Base-by-base conservation (phyloP, 2,797 vertebrate genomes). In the Sitta carolinensis region DNA sequence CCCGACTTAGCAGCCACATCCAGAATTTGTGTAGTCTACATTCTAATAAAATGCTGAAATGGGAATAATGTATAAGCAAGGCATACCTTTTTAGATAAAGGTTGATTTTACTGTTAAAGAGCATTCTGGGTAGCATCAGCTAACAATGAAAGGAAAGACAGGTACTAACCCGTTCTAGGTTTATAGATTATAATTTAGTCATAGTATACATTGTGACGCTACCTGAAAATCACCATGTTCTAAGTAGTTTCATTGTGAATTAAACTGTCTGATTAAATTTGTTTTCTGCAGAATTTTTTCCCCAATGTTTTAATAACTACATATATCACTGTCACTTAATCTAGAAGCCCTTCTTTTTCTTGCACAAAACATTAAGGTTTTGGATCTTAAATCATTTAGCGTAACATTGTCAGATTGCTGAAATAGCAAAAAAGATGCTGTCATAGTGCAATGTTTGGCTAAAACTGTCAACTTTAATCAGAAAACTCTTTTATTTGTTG, bases 391-490 rank as follows among this genome's bases (percentile, higher is more conserved):
- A 93, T 95, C 12, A 74, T 89, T 91, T 92, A 87, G 16, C 38
- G 4, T 72, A 95, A 16, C 61, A 67, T 81, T 94, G 64, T 92
- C 61, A 80, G 68, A 74, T 63, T 92, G 93, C 91, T 96, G 94
- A 96, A 93, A 58, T 47, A 69, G 87, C 76, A 84, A 89, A 95
- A 80, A 57, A 91, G 25, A 16, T 9, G 7, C 29, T 21, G 40
- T 82, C 30, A 5, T 59, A 84, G 57, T 73, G 45, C 64, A 86
- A 8, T 81, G 40, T 91, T 94, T 90, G 78, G 27, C 54, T 88
- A 67, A 89, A 91, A 89, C 84, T 91, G 93, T 91, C 94, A 93
- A 3, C 63, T 92, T 88, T 51, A 84, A 93, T 96, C 70, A 87
- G 74, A 94, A 94, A n/a, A 34, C 19, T 63, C 26, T 88, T 94